Percentiles rank a stretch among this genome's conserved stretches.
Conservation (phyloP, 1,140 invertebrate species). For the Pentalonia nigronervosa region DNA sequence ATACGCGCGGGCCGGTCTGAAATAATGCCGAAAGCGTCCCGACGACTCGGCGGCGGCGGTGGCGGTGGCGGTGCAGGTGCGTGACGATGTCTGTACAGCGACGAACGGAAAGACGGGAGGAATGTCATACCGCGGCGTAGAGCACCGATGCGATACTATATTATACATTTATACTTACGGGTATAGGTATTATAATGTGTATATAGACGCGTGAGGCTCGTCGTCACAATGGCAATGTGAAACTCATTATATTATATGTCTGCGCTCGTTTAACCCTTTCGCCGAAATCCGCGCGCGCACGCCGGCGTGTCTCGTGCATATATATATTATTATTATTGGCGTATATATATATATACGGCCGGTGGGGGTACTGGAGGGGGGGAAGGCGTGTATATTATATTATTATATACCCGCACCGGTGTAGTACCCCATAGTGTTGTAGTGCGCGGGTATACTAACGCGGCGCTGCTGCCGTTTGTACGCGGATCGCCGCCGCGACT, state of each 20-base stretch:
- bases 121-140: background rate
- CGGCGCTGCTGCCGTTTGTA: background rate
- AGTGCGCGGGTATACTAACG: background rate
- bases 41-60: background rate
- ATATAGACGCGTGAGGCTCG: background rate
- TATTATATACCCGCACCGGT: background rate
- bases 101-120: background rate
- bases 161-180: background rate
- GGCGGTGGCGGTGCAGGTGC: background rate
- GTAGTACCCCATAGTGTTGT: background rate
- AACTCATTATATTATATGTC: conserved; percentile 29
- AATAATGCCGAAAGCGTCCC: background rate
- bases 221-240: conserved; percentile 31
- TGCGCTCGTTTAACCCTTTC: conserved; percentile 36
- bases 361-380: background rate
- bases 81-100: background rate
- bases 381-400: background rate
- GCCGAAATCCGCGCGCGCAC: background rate
- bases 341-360: background rate
- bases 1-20: background rate
- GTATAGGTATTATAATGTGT: background rate
- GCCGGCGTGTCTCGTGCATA: too few relatives aligned
- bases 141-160: background rate
- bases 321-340: too few relatives aligned
- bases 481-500: background rate